Base-by-base conservation (phyloP, 2,113 vertebrate species). In the Oncorhynchus tshawytscha region DNA sequence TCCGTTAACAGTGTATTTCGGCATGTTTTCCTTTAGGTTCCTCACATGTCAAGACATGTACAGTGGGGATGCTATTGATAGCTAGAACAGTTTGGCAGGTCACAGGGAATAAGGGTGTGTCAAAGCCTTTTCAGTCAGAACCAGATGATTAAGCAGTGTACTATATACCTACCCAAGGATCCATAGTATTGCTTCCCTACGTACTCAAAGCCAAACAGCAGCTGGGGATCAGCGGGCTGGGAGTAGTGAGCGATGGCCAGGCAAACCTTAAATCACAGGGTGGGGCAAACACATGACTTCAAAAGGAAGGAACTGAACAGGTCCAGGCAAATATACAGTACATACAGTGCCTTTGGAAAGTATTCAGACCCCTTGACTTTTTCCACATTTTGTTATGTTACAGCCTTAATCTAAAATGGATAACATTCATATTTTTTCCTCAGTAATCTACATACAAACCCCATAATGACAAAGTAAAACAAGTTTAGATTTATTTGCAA, bases 141-240 rank as follows among this genome's bases (percentile, higher is more conserved):
- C 15, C 15, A 22, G n/a, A 62, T 22, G 59, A 24, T 8, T 13
- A 62, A 5, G 5, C 7, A 22, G n/a, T 11, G 59, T 13, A 20
- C 1, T 31, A 24, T 34, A 13, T 8, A 16, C 1, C 81, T 93
- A 16, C 1, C 81, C 93, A 95, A 92, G 70, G 78, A 89, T 90
- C 95, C 93, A 88, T 96, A 93, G 90, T 96, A 97, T 75, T 94
- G 93, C 82, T 94, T 93, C 70, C 95, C 94, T 84, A 96, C 95
- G 85, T 97, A 99, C 88, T 99, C 98, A 90, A 99, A 99, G 7
- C 97, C 98, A 93, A 99, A 99, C 74, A 99, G 94, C 76, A 99
- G 95, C 86, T 98, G 97, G 75, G 97, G 94, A 92, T 99, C 97
- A 0, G 97, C 96, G 78, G 98, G 97, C 82, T 99, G 96, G 74